These are phyloP conservation scores for Ambastaia sidthimunki DNA, from an alignment of 2,797 vertebrate species.

Conservation along the genomic window DNA sequence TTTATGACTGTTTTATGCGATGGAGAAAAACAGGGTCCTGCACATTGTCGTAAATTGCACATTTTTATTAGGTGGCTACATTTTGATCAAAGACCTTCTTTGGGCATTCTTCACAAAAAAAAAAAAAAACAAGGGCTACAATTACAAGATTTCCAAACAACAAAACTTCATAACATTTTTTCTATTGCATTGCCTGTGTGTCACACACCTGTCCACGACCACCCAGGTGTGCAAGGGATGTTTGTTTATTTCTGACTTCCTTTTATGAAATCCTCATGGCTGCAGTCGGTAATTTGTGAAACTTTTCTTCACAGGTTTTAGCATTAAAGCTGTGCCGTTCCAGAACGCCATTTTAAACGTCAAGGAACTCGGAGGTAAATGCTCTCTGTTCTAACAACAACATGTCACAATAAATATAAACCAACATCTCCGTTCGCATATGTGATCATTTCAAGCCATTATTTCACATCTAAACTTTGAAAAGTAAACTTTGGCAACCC, in stretches of 20 bases:
- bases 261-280: constrained; percentile 24
- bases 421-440: not conserved
- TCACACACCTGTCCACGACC: not conserved
- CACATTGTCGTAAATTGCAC: not conserved
- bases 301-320: constrained; percentile 81
- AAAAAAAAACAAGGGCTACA: not conserved
- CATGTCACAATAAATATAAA: not conserved
- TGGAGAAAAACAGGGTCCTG: not conserved
- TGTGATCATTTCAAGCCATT: constrained; percentile 13
- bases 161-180: not conserved
- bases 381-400: not conserved
- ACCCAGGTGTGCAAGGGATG: not conserved
- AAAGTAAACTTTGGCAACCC: constrained; percentile 20
- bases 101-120: not conserved
- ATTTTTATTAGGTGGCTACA: not conserved
- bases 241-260: constrained; percentile 2
- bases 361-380: constrained; percentile 90
- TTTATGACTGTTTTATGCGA: constrained; percentile 4
- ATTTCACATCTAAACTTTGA: not conserved
- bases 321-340: constrained; percentile 89
- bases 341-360: constrained; percentile 88
- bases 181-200: not conserved
- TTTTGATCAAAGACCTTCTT: not conserved
- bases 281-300: constrained; percentile 17
- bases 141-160: not conserved